These are phyloP conservation scores for Ormyrus rosae DNA, from an alignment of 2,888 invertebrate genomes.

Conservation along the genomic window DNA sequence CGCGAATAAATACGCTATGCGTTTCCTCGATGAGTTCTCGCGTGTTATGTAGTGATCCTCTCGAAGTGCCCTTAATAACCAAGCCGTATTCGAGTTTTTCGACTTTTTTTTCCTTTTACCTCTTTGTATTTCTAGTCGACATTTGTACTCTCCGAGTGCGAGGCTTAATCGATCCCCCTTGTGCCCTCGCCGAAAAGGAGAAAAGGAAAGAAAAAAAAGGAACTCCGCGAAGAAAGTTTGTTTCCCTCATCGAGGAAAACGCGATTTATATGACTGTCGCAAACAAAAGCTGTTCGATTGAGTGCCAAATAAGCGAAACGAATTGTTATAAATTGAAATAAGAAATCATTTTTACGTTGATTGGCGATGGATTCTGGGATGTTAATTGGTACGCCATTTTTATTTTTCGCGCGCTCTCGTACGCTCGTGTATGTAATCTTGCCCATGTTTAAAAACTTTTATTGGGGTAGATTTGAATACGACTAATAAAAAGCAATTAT, in stretches of 20 bases:
- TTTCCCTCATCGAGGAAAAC: slow-evolving; percentile 49
- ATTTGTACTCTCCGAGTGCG: slow-evolving; percentile 47
- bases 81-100: slow-evolving; percentile 32
- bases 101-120: slow-evolving; percentile 45
- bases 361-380: slow-evolving; percentile 29
- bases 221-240: background rate
- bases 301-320: slow-evolving; percentile 53
- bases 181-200: slow-evolving; percentile 30
- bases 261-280: slow-evolving; percentile 38
- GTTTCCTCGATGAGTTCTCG: slow-evolving; percentile 49
- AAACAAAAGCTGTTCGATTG: slow-evolving; percentile 51
- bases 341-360: slow-evolving; percentile 9
- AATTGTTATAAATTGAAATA: slow-evolving; percentile 38
- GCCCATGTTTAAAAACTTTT: slow-evolving; percentile 40
- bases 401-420: slow-evolving; percentile 9
- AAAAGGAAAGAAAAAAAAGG: slow-evolving; percentile 20
- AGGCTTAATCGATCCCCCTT: slow-evolving; percentile 30
- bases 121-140: slow-evolving; percentile 56
- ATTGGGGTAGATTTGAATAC: slow-evolving; percentile 45
- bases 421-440: slow-evolving; percentile 36
- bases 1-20: slow-evolving; percentile 19
- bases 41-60: slow-evolving; percentile 19
- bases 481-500: slow-evolving; percentile 14
- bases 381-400: slow-evolving; percentile 25
- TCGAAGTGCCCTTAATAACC: slow-evolving; percentile 51